Base-by-base conservation (phyloP, 2,888 invertebrate species). In the Epirrita christyi region DNA sequence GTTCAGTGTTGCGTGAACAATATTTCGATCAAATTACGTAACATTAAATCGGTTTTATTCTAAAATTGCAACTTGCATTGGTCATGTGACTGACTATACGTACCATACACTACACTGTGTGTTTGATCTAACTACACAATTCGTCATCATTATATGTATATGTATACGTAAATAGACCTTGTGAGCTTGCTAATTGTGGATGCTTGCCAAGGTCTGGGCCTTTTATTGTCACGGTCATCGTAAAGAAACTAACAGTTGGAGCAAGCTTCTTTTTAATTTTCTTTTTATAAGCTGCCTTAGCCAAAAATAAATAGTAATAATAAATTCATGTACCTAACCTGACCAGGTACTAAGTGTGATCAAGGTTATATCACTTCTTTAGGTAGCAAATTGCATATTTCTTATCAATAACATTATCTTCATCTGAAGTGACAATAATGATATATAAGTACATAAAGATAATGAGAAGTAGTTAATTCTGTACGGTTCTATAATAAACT, bases 201-300 rank as follows among this genome's bases (percentile, higher is more conserved):
- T 83, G 81, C 76, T 80, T 92, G 89, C 89, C 89, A 90, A 91
- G 86, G 89, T 88, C 86, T 85, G 78, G 83, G 85, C 54, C 79
- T 66, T 83, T 81, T 80, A 80, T 80, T 86, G 82, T 83, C 79
- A 81, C 50, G 70, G 80, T 72, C 72, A 68, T 64, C 66, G 57
- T 72, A 65, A 67, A 70, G 58, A 69, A 53, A 7, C 14, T 47
- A 48, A 42, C 34, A 44, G 38, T 34, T 47, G 59, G 57, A 64
- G 71, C 72, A 68, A 71, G 75, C n/a, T 70, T 78, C 62, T 68
- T 38, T 66, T 75, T 80, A 80, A 75, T 71, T 76, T 71, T 71
- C 66, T 59, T 40, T 47, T 45, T 46, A 6, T 14, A 43, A 34
- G 5, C 6, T 32, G 9, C 10, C 1, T 8, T 32, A 32, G 10